phyloP scores from a whole-genome alignment of 2,113 vertebrate genomes.

The Aramus guarauna region DNA sequence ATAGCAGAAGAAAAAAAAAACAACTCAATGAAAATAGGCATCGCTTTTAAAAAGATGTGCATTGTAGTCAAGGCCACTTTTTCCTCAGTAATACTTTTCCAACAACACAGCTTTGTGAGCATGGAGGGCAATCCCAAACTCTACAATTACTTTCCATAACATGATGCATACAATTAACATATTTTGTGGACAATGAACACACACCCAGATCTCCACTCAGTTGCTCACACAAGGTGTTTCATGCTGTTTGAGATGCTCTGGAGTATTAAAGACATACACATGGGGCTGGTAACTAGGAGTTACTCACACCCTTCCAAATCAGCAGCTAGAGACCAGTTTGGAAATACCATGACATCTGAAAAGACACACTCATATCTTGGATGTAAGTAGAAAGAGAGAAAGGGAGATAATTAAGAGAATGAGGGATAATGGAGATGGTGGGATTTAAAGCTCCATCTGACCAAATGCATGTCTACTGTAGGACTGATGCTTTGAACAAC shows the following conservation, averaged over 20 bases:
- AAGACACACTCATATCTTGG: background rate
- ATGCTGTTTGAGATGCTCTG: background rate
- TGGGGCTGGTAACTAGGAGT: background rate
- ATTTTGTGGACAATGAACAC: background rate
- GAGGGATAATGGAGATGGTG: background rate
- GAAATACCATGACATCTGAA: background rate
- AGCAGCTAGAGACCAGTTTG: background rate
- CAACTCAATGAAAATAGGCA: rapidly evolving
- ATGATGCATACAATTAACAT: rapidly evolving
- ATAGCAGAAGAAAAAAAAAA: background rate
- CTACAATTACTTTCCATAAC: rapidly evolving
- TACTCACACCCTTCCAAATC: background rate
- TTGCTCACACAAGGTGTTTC: background rate
- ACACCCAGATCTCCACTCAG: rapidly evolving
- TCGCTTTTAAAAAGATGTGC: background rate
- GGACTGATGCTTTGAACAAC: background rate
- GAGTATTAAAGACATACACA: background rate
- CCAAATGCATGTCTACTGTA: background rate
- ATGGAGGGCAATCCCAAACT: background rate
- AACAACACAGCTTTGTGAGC: background rate
- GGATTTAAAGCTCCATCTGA: background rate
- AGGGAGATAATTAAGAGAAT: background rate
- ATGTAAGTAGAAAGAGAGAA: background rate
- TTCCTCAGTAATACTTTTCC: background rate
- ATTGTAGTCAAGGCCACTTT: background rate